phyloP scores from a whole-genome alignment of 2,888 invertebrate genomes.

The Epistrophe grossulariae region DNA sequence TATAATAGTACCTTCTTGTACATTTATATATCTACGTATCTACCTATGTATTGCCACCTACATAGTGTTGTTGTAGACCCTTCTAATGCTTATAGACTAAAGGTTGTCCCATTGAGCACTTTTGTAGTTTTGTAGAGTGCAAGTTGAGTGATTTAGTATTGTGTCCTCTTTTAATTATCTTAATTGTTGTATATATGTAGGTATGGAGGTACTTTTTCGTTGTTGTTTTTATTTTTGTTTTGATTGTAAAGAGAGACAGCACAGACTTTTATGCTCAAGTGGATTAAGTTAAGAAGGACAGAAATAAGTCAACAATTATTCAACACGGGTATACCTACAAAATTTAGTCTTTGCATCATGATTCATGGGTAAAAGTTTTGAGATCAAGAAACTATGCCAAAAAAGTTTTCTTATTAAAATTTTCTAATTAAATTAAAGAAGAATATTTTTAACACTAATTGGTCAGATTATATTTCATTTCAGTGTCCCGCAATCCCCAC shows the following conservation, averaged over 20 bases:
- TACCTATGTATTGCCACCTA: background rate
- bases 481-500: too few species aligned
- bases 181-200: conserved; percentile 43
- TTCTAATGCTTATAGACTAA: conserved; percentile 58
- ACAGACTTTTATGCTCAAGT: conserved; percentile 25
- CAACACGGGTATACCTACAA: background rate
- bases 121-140: conserved; percentile 53
- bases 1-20: background rate
- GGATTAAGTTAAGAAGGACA: conserved; percentile 52
- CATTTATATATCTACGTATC: background rate
- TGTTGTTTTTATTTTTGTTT: conserved; percentile 16
- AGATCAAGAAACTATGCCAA: background rate
- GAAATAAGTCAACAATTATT: conserved; percentile 42
- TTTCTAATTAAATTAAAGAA: conserved; percentile 4
- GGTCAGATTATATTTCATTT: background rate
- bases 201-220: conserved; percentile 27
- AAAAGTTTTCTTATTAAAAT: conserved; percentile 2
- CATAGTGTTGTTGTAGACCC: conserved; percentile 26
- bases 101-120: conserved; percentile 62
- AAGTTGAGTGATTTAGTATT: conserved; percentile 73
- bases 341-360: background rate
- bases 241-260: background rate
- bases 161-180: conserved; percentile 73
- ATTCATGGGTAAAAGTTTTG: background rate
- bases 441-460: background rate